phyloP scores from a whole-genome alignment of 2,113 vertebrate genomes.

The Pholis gunnellus region DNA sequence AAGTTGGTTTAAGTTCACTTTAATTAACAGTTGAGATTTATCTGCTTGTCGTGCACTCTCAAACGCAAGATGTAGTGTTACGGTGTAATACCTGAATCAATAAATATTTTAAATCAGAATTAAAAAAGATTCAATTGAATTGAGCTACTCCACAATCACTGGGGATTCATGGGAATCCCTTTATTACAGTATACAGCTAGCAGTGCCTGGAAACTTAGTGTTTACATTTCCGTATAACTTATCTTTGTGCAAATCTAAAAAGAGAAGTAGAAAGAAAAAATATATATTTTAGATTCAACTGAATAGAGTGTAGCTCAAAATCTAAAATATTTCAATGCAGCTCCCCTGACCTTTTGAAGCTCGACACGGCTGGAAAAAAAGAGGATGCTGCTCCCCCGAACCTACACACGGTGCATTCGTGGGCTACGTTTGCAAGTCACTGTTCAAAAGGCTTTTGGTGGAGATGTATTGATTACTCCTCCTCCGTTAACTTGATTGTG shows the following conservation, averaged over 20 bases:
- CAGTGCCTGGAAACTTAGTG: background rate
- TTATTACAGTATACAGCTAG: background rate
- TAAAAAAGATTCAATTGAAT: background rate
- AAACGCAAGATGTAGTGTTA: background rate
- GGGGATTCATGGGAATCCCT: background rate
- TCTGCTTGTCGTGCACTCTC: background rate
- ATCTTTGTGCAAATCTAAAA: background rate
- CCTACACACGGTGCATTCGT: conserved; percentile 70
- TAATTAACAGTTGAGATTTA: background rate
- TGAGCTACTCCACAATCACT: background rate
- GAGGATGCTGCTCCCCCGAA: conserved; percentile 8
- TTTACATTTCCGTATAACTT: background rate
- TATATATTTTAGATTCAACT: background rate
- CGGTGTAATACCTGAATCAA: background rate
- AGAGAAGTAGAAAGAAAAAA: background rate
- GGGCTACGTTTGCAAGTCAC: conserved; percentile 69
- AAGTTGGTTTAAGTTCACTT: background rate
- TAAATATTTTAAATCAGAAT: background rate
- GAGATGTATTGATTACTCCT: conserved; percentile 72
- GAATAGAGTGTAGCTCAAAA: conserved; percentile 10
- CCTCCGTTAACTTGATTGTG: conserved; percentile 81
- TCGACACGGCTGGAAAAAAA: conserved; percentile 33
- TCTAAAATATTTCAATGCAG: conserved; percentile 3
- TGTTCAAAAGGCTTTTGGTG: conserved; percentile 80
- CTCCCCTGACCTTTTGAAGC: conserved; percentile 56